phyloP scores from a whole-genome alignment of 2,888 invertebrate species.

The Zaprionus obscuricornis region DNA sequence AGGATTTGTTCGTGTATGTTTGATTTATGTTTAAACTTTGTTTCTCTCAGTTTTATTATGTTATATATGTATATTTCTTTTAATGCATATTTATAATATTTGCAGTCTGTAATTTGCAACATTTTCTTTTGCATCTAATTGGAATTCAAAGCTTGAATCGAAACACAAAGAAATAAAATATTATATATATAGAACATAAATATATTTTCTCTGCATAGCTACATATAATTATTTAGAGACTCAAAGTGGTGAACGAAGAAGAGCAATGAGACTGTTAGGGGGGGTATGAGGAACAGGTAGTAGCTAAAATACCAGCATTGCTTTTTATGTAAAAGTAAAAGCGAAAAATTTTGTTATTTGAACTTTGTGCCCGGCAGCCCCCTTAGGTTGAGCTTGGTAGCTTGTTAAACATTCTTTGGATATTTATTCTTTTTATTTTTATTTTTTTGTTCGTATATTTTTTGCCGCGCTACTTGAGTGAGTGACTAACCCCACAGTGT shows the following conservation, averaged over 20 bases:
- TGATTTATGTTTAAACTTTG: neutral
- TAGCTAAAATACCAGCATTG: conserved; percentile 33
- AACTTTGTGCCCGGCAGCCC: conserved; percentile 61
- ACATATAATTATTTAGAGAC: conserved; percentile 40
- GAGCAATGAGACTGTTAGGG: too few relatives aligned
- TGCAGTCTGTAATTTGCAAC: too few relatives aligned
- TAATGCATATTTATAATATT: too few relatives aligned
- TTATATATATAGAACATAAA: too few relatives aligned
- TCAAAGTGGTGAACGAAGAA: conserved; percentile 34
- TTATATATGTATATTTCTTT: too few relatives aligned
- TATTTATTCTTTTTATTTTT: conserved; percentile 19
- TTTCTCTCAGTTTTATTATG: too few relatives aligned
- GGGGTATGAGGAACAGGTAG: too few relatives aligned
- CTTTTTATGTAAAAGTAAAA: conserved; percentile 55
- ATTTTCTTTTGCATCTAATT: too few relatives aligned
- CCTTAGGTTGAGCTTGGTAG: conserved; percentile 69
- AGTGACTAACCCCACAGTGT: too few relatives aligned
- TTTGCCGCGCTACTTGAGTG: conserved; percentile 17
- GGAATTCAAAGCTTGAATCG: too few relatives aligned
- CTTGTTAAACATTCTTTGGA: conserved; percentile 77
- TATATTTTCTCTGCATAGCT: too few relatives aligned
- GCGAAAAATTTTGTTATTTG: conserved; percentile 69
- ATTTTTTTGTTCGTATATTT: conserved; percentile 13
- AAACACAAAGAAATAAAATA: too few relatives aligned
- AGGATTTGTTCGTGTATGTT: conserved; percentile 16